These are phyloP conservation scores for Sebastiscus albofasciatus DNA, from an alignment of 2,797 vertebrate species.

Conservation along the genomic window DNA sequence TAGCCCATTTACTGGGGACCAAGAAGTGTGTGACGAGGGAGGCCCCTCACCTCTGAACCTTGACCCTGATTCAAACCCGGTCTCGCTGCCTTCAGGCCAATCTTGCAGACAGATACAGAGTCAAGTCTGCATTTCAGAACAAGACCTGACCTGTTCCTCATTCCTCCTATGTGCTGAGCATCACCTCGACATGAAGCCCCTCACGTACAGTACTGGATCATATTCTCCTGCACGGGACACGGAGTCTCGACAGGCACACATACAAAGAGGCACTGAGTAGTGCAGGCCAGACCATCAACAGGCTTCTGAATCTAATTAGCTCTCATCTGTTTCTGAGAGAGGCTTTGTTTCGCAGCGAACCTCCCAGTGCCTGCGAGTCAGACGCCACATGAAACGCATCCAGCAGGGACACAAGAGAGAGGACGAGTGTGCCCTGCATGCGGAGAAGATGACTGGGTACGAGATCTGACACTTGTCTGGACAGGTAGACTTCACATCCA, in stretches of 20 bases:
- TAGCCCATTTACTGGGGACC: slow-evolving; percentile 59
- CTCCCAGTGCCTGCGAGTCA: slow-evolving; percentile 35
- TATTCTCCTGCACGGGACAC: slow-evolving; percentile 37
- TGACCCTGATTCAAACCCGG: slow-evolving; percentile 50
- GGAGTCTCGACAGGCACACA: slow-evolving; percentile 19
- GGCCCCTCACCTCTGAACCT: slow-evolving; percentile 64
- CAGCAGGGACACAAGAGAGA: slow-evolving; percentile 15
- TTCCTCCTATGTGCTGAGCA: slow-evolving; percentile 13
- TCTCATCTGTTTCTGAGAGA: slow-evolving; percentile 68
- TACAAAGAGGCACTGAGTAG: slow-evolving; percentile 59
- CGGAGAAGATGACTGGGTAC: neutral
- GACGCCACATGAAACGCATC: slow-evolving; percentile 32
- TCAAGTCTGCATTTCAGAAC: slow-evolving; percentile 62
- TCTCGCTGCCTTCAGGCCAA: slow-evolving; percentile 37
- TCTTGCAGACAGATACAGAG: slow-evolving; percentile 44
- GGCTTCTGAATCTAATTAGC: slow-evolving; percentile 73
- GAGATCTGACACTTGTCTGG: neutral
- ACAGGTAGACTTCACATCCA: neutral
- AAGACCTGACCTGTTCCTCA: slow-evolving; percentile 60
- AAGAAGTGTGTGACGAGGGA: slow-evolving; percentile 62
- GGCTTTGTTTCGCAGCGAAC: slow-evolving; percentile 66
- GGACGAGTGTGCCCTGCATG: neutral
- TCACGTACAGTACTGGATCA: neutral
- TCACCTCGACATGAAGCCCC: slow-evolving; percentile 21
- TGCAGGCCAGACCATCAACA: slow-evolving; percentile 62